phyloP scores from a whole-genome alignment of 2,797 vertebrate species.

The Rhinichthys osculus region DNA sequence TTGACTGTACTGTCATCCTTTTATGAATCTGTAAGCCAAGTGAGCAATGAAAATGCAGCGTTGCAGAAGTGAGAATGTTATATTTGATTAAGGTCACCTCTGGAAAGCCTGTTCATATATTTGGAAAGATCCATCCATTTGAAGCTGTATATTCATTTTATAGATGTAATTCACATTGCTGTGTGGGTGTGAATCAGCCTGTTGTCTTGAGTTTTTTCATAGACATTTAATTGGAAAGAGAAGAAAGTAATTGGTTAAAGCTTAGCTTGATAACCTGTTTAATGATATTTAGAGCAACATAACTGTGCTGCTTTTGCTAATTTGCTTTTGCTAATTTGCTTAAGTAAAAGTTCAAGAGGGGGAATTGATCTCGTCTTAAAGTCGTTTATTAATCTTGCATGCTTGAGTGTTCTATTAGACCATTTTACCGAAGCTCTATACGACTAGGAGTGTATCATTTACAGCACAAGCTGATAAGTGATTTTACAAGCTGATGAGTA shows the following conservation, averaged over 20 bases:
- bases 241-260: background rate
- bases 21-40: constrained; percentile 1
- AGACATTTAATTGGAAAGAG: background rate
- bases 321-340: background rate
- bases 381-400: background rate
- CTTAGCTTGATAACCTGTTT: background rate
- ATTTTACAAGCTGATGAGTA: background rate
- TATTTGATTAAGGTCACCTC: background rate
- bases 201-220: background rate
- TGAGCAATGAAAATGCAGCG: background rate
- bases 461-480: background rate
- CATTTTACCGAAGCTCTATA: background rate
- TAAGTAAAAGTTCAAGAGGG: background rate
- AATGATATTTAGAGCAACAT: background rate
- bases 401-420: background rate
- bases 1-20: constrained; percentile 17
- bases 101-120: background rate
- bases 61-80: background rate
- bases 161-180: background rate
- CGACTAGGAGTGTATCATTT: background rate
- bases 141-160: background rate
- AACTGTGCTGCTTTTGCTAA: background rate
- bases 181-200: background rate
- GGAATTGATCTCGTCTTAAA: background rate
- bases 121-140: background rate